Base-by-base conservation (phyloP, 2,797 vertebrate species). In the Serranus cabrilla region DNA sequence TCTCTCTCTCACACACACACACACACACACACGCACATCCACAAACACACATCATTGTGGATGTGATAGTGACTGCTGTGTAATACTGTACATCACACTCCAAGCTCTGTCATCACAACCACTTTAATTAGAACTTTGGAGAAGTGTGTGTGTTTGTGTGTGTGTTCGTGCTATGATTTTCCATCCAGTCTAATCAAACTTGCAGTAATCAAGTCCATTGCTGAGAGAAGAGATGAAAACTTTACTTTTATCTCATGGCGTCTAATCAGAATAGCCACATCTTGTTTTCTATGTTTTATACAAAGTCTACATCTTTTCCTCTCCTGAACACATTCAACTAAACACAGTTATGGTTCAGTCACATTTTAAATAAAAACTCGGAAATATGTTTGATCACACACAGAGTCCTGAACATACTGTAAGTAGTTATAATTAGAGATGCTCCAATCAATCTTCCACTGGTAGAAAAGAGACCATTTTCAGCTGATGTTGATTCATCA, bases 121-220 rank as follows among this genome's bases (percentile, higher is more conserved):
- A 89, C 83, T 91, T 91, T 91, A 92, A 94, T 94, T 90, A 91
- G 87, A 89, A 87, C 76, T 82, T 69, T 23, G 56, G 39, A 81
- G 71, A 87, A 71, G 71, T 71, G 62, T 72, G 69, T 66, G 62
- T 57, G 52, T 14, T 27, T 65, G 70, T 31, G 65, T 66, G 56
- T 66, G 50, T 50, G n/a, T 21, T 6, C 5, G 37, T 60, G 76
- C 54, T 76, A 64, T 76, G 65, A 76, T 83, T 85, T 86, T 80
- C 64, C 61, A 60, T 76, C 62, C 52, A 27, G 55, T 59, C 58
- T 71, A 80, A 90, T 90, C 89, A 89, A 84, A 85, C 74, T 81
- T 82, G 74, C 63, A 40, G 52, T 83, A 86, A 87, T 88, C 76
- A 87, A 83, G 80, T 81, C 78, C 8, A 49, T 62, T 60, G 64